These are phyloP conservation scores for Terebella lapidaria DNA, from an alignment of 2,888 invertebrate species.

Conservation along the genomic window DNA sequence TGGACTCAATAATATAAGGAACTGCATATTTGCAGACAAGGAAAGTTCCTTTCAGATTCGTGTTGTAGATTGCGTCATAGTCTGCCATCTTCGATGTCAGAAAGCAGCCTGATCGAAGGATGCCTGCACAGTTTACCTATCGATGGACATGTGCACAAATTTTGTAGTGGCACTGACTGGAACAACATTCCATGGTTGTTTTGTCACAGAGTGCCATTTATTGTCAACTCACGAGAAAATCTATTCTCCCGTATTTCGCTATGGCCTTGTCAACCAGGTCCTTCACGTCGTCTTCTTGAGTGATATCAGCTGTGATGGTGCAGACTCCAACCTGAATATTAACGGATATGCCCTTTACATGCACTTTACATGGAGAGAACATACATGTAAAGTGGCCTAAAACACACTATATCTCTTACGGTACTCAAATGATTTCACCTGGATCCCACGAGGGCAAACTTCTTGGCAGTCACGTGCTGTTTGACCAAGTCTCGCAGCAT, in stretches of 20 bases:
- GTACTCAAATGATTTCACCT: no score
- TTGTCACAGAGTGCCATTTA: no score
- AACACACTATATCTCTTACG: no score
- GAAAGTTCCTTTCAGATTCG: conserved; percentile 2
- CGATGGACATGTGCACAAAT: no score
- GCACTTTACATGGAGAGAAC: no score
- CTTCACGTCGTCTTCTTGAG: conserved; percentile 38
- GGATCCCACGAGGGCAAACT: no score
- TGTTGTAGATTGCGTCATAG: conserved; percentile 8
- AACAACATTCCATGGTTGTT: neutral
- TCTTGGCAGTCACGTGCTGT: no score
- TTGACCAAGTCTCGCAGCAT: neutral
- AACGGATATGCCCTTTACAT: no score
- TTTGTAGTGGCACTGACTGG: neutral
- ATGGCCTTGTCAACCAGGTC: conserved; percentile 37
- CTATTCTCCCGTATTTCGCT: conserved; percentile 36
- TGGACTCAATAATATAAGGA: neutral
- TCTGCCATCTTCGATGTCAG: conserved; percentile 9
- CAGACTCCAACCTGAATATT: no score
- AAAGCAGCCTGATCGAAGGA: conserved; percentile 3
- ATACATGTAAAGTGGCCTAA: no score
- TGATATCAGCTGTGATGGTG: conserved; percentile 50
- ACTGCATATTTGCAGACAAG: conserved; percentile 2
- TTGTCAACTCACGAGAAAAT: conserved; percentile 46
- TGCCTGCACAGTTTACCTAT: conserved; percentile 7